These are phyloP conservation scores for Brevipalpus yothersi DNA, from an alignment of 1,140 invertebrate species.

Conservation along the genomic window DNA sequence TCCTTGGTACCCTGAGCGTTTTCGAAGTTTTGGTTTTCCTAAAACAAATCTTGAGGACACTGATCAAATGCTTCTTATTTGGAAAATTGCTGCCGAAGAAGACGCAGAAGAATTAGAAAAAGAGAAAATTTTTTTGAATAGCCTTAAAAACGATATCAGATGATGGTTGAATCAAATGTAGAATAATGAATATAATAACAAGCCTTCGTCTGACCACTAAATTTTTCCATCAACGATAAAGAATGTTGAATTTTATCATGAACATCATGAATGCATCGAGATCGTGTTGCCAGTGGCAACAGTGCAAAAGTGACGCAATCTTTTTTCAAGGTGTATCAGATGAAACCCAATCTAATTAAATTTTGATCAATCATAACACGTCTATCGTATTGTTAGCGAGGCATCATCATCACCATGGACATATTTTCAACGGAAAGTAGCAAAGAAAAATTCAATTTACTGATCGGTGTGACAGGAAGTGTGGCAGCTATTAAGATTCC, in stretches of 20 bases:
- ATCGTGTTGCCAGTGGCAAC: not conserved
- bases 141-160: not conserved
- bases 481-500: slow-evolving; percentile 69
- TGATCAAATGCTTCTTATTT: slow-evolving; percentile 4
- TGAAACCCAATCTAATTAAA: no score
- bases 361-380: no score
- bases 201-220: not conserved
- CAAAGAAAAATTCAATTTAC: slow-evolving; percentile 21
- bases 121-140: slow-evolving; percentile 8
- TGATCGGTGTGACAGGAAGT: slow-evolving; percentile 67
- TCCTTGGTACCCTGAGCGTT: not conserved
- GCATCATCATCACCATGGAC: no score
- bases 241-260: not conserved
- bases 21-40: no score
- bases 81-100: slow-evolving; percentile 6
- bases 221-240: not conserved
- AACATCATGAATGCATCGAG: not conserved
- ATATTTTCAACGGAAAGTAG: no score
- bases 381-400: no score
- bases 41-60: not conserved
- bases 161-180: not conserved
- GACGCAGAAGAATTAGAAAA: slow-evolving; percentile 4
- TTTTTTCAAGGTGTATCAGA: no score
- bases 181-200: not conserved
- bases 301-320: not conserved